Evolutionary conservation across 2,113 vertebrate genomes (phyloP).

Genomic region (Pterocles burchelli): DNA sequence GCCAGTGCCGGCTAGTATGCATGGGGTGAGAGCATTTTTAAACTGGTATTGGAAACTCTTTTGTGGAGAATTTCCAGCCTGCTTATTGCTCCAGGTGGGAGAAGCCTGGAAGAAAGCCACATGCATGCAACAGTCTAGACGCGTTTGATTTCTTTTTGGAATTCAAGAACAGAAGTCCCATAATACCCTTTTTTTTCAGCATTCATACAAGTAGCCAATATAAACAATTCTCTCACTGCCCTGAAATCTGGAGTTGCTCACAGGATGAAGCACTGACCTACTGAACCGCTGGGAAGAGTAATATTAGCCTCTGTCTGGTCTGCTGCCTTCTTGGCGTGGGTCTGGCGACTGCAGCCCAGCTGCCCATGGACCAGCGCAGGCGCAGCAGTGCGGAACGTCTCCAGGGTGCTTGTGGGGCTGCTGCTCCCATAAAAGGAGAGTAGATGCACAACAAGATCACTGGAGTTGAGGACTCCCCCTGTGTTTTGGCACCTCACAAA

Average conservation of each 20-base stretch:
- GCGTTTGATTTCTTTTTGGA: conserved; percentile 60
- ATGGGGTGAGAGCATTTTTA: background rate
- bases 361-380: background rate
- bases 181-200: conserved; percentile 4
- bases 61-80: conserved; percentile 49
- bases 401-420: background rate
- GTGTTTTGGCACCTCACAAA: background rate
- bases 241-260: conserved; percentile 54
- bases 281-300: conserved; percentile 54
- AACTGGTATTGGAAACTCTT: conserved; percentile 42
- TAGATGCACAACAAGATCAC: background rate
- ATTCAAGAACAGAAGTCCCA: conserved; percentile 63
- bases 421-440: background rate
- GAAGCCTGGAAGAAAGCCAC: conserved; percentile 67
- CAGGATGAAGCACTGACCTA: conserved; percentile 54
- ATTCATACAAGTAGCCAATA: conserved; percentile 54
- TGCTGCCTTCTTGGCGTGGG: conserved; percentile 22
- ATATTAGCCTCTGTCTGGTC: conserved; percentile 33
- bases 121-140: conserved; percentile 56
- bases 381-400: accelerated
- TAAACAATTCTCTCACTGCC: conserved; percentile 72
- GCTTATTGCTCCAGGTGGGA: conserved; percentile 63
- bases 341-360: background rate
- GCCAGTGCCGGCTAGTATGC: background rate
- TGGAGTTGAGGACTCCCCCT: accelerated